Conservation (phyloP, 2,888 invertebrate genomes). For the Chrysopilus asiliformis region DNA sequence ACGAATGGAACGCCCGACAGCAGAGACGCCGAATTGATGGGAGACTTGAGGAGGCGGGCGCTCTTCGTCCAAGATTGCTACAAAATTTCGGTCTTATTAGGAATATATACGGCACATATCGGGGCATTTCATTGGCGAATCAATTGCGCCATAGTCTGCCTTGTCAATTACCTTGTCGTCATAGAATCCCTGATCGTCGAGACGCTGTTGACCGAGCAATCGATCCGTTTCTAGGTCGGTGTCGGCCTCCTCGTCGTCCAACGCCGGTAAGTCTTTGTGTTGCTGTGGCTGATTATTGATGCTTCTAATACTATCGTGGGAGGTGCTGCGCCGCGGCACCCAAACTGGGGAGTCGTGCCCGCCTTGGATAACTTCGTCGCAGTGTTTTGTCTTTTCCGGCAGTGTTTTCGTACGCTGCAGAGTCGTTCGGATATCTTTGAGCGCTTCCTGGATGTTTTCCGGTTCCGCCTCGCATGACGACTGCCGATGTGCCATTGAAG, state of each 20-base stretch:
- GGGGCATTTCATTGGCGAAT: no score
- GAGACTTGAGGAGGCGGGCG: slow-evolving; percentile 19
- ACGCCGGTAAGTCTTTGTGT: slow-evolving; percentile 26
- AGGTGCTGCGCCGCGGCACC: slow-evolving; percentile 26
- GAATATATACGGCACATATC: no score
- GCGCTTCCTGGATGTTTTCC: slow-evolving; percentile 45
- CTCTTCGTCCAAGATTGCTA: slow-evolving; percentile 25
- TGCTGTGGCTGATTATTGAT: no score
- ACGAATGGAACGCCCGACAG: neutral
- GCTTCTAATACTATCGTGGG: slow-evolving; percentile 15
- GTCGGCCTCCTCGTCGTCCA: slow-evolving; percentile 77
- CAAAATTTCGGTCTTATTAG: no score
- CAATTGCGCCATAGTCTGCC: no score
- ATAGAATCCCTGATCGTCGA: slow-evolving; percentile 82
- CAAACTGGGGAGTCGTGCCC: slow-evolving; percentile 33
- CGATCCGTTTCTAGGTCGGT: slow-evolving; percentile 97
- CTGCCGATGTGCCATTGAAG: slow-evolving; percentile 50
- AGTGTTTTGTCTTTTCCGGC: slow-evolving; percentile 31
- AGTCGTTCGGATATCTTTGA: slow-evolving; percentile 71
- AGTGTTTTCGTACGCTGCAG: slow-evolving; percentile 42
- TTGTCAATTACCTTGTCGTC: slow-evolving; percentile 47
- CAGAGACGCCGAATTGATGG: slow-evolving; percentile 8
- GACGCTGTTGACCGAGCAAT: slow-evolving; percentile 81
- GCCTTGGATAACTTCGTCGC: slow-evolving; percentile 29
- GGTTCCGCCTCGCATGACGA: slow-evolving; percentile 51